These are phyloP conservation scores for Pipistrellus nathusii DNA, from an alignment of 2,797 vertebrate genomes.

Conservation along the genomic window DNA sequence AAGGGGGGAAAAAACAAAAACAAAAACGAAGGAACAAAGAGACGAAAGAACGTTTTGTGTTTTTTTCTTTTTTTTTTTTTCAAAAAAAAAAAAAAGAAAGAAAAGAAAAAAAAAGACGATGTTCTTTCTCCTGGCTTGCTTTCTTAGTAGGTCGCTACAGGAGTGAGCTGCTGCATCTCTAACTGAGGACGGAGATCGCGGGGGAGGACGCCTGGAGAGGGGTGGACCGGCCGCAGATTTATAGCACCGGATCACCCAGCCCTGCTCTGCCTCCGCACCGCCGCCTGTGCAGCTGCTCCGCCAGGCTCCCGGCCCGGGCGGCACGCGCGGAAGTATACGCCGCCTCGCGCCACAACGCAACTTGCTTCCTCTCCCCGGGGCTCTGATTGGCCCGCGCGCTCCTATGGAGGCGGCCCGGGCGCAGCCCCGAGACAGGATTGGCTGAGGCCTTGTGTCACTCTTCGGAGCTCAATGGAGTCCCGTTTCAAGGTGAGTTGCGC, in stretches of 20 bases:
- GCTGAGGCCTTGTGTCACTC: constrained; percentile 75
- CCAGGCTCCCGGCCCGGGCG: constrained; percentile 80
- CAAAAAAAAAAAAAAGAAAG: constrained; percentile 77
- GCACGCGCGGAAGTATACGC: constrained; percentile 91
- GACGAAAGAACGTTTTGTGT: constrained; percentile 88
- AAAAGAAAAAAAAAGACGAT: constrained; percentile 86
- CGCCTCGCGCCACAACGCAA: constrained; percentile 76
- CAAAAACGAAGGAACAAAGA: constrained; percentile 90
- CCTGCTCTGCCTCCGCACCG: constrained; percentile 91
- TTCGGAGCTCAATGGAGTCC: constrained; percentile 82
- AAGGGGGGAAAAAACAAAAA: constrained; percentile 84
- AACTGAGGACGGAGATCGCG: constrained; percentile 88
- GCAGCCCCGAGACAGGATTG: constrained; percentile 61
- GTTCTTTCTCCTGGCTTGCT: constrained; percentile 88
- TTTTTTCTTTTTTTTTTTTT: constrained; percentile 83
- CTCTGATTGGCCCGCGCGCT: constrained; percentile 85
- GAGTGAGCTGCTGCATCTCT: constrained; percentile 93
- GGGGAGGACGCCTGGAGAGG: constrained; percentile 92
- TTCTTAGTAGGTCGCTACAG: constrained; percentile 93
- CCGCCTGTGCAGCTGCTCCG: constrained; percentile 84
- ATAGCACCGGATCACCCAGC: constrained; percentile 94
- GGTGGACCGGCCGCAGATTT: constrained; percentile 93
- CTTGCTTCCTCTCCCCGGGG: constrained; percentile 77
- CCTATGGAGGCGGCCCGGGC: constrained; percentile 55
- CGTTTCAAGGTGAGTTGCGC: constrained; percentile 81